Percentiles rank a stretch among this genome's conserved stretches.
phyloP scores from a whole-genome alignment of 2,113 vertebrate genomes.

The Equus quagga region DNA sequence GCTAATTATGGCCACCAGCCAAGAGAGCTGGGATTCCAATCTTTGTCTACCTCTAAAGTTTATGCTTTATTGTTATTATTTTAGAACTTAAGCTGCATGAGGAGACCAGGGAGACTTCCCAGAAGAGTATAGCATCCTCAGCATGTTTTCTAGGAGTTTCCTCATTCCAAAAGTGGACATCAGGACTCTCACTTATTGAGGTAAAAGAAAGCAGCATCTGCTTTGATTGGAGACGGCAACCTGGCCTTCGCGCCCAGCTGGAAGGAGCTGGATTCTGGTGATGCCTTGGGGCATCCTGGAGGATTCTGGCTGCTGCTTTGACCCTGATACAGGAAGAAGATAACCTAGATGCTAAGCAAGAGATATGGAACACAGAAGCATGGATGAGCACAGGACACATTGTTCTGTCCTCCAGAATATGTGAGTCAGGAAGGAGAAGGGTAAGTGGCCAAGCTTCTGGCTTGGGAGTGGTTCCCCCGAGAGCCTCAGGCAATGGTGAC shows the following conservation, averaged over 20 bases:
- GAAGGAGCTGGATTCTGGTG: background rate
- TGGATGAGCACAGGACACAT: accelerated
- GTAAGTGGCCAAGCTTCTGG: background rate
- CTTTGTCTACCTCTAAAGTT: background rate
- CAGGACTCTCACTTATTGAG: background rate
- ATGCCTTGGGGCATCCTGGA: background rate
- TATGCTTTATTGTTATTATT: background rate
- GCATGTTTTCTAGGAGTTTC: background rate
- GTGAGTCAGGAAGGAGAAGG: background rate
- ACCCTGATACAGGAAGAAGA: background rate
- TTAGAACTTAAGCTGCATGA: background rate
- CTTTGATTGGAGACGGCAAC: background rate
- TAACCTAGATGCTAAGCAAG: slow-evolving; percentile 7
- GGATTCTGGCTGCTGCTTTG: background rate
- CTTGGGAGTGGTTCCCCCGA: background rate
- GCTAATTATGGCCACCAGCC: background rate
- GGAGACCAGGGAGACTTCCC: background rate
- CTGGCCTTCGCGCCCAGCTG: background rate
- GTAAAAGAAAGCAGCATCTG: background rate
- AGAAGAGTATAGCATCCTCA: background rate
- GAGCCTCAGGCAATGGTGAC: background rate
- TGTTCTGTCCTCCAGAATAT: background rate
- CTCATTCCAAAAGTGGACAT: background rate
- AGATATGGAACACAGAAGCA: background rate
- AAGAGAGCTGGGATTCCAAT: background rate